phyloP scores from a whole-genome alignment of 2,113 vertebrate genomes.

The Pedionomus torquatus region DNA sequence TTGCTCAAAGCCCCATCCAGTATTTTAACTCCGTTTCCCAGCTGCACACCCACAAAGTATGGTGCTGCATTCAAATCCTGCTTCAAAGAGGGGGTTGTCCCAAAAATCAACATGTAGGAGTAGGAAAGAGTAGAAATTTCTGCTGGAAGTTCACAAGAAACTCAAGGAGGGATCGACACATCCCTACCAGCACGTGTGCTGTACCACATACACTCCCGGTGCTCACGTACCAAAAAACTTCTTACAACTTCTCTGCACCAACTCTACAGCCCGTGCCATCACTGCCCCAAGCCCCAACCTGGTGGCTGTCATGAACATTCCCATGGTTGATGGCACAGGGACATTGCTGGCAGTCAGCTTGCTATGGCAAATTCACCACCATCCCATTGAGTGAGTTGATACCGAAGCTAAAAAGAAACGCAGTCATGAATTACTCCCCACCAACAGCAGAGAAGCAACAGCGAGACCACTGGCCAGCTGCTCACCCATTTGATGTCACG shows the following conservation, averaged over 20 bases:
- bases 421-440: background rate
- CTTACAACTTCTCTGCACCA: background rate
- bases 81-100: background rate
- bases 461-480: background rate
- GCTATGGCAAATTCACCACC: background rate
- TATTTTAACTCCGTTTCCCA: background rate
- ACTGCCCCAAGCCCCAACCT: accelerated
- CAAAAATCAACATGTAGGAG: background rate
- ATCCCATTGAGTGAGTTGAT: background rate
- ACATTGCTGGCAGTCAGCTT: background rate
- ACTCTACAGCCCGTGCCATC: background rate
- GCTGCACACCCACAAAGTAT: background rate
- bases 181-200: background rate
- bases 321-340: accelerated
- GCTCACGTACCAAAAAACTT: background rate
- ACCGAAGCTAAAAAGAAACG: background rate
- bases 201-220: accelerated
- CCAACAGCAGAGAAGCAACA: background rate
- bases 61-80: background rate
- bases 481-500: background rate
- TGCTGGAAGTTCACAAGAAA: background rate
- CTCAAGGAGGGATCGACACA: background rate
- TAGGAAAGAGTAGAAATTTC: background rate
- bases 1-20: too few species aligned
- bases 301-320: accelerated